A percentile compares a stretch with the other conserved stretches of the same genome.
Conservation (phyloP, 2,797 vertebrate genomes). For the Acanthiza pusilla region DNA sequence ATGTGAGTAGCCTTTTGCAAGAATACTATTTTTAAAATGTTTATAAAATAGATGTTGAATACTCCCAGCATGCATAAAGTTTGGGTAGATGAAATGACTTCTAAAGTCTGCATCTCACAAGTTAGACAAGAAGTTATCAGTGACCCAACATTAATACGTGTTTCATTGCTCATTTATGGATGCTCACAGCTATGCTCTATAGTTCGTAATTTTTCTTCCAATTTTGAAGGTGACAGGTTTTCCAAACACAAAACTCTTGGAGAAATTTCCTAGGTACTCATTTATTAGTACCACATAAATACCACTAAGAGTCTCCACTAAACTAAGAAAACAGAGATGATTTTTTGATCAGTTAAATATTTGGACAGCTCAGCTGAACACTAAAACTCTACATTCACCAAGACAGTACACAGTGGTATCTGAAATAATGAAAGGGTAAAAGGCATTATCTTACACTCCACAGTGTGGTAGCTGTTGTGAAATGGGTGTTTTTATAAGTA, state of each 20-base stretch:
- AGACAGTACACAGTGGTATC: background rate
- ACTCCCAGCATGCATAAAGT: background rate
- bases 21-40: background rate
- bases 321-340: background rate
- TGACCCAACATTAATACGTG: background rate
- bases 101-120: background rate
- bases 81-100: background rate
- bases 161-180: background rate
- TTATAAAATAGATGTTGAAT: background rate
- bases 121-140: background rate
- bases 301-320: background rate
- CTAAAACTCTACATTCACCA: background rate
- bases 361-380: conserved; percentile 5
- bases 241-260: background rate
- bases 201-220: background rate
- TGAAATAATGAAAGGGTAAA: conserved; percentile 34
- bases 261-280: background rate
- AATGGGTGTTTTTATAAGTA: conserved; percentile 10
- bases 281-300: background rate
- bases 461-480: conserved; percentile 17
- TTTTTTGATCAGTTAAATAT: conserved; percentile 22
- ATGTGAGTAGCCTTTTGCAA: background rate
- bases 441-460: background rate
- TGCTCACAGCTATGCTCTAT: background rate
- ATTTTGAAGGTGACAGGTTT: background rate